Base-by-base conservation (phyloP, 2,797 vertebrate species). In the Coendou prehensilis region DNA sequence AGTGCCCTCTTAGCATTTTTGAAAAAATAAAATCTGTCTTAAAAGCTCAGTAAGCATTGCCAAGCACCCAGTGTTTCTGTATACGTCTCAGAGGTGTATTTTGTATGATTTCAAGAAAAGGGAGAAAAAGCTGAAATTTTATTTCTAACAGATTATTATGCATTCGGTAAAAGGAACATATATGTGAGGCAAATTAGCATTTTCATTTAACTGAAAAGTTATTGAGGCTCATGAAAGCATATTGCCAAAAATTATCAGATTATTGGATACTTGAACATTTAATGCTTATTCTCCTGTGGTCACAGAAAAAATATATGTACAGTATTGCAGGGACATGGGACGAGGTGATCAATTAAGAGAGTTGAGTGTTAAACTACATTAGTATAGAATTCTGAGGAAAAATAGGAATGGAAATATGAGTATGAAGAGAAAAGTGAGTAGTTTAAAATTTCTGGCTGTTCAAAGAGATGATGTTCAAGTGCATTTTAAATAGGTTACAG, bases 131-230 rank as follows among this genome's bases (percentile, higher is more conserved):
- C 14, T 57, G 20, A 95, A 95, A 41, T 10, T 63, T 95, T 78
- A 22, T 9, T 73, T 93, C 41, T 71, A 52, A 67, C 9, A 87
- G 4, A 89, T 71, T 71, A 76, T 87, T 75, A 91, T 10, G 78
- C 63, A 84, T 75, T 94, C 87, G 82, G 18, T 63, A 91, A 93
- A 92, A 59, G 14, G n/a, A 67, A 87, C 15, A 61, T 3, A 69
- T 33, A 73, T 13, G 13, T 6, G 13, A 95, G 64, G 13, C 6
- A 93, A 91, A 67, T 91, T 76, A 45, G 22, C 69, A 69, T 94
- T 94, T 95, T 82, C 18, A 92, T 64, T 95, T 94, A 41, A 85
- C 1, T 73, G 79, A 54, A 85, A 85, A 86, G 11, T 97, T 96
- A 92, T 64, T 57, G 33, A 95, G 41, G 81, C 30, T 84, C 52